These are phyloP conservation scores for Strix aluco DNA, from an alignment of 2,113 vertebrate genomes.

Conservation along the genomic window DNA sequence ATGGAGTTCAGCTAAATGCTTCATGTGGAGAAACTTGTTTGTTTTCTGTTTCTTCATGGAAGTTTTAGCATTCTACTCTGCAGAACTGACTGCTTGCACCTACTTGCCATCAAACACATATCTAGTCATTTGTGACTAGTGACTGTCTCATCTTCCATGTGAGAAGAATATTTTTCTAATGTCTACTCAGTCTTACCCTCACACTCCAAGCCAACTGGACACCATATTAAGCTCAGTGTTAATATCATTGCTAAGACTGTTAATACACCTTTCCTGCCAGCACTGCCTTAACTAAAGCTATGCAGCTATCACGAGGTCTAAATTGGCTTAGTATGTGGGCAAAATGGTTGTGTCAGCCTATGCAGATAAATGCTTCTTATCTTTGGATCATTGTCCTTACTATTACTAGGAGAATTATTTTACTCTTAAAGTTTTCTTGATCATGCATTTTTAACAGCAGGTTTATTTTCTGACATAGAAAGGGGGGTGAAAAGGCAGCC, in stretches of 20 bases:
- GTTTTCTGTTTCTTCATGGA: not conserved
- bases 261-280: not conserved
- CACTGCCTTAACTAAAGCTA: not conserved
- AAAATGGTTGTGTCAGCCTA: not conserved
- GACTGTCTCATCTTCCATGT: not conserved
- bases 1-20: not conserved
- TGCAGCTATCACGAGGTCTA: not conserved
- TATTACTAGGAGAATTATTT: not conserved
- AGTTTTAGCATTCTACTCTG: not conserved
- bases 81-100: not conserved
- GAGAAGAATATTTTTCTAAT: not conserved
- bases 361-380: not conserved
- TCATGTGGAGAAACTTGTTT: not conserved
- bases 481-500: not conserved
- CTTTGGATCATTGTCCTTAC: not conserved
- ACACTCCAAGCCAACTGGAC: not conserved
- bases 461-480: not conserved
- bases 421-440: not conserved
- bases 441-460: not conserved
- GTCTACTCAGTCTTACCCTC: not conserved
- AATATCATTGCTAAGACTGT: not conserved
- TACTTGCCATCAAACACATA: not conserved
- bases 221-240: not conserved
- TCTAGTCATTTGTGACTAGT: not conserved
- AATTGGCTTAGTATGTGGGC: not conserved